A percentile compares a stretch with the other conserved stretches of the same genome.
Conservation (phyloP, 2,113 vertebrate species). For the Asarcornis scutulata region DNA sequence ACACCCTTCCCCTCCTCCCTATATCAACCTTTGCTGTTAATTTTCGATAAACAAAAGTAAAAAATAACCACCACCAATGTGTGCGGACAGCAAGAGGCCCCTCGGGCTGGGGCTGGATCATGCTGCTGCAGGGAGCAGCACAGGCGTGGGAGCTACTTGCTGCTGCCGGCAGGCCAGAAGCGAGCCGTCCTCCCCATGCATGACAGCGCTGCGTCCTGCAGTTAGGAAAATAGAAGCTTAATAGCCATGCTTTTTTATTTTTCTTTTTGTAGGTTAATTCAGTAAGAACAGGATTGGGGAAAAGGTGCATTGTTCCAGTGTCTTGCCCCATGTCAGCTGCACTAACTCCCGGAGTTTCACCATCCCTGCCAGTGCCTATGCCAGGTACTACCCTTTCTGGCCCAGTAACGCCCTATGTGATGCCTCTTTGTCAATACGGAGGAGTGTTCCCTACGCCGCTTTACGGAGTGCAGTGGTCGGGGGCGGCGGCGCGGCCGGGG, state of each 20-base stretch:
- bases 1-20: not conserved
- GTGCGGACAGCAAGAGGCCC: not conserved
- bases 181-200: not conserved
- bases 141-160: no score
- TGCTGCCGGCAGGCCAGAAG: not conserved
- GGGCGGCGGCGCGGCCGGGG: constrained; percentile 63
- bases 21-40: not conserved
- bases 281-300: constrained; percentile 71
- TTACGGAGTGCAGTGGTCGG: constrained; percentile 81
- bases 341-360: constrained; percentile 69
- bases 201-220: rapidly evolving
- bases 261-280: constrained; percentile 72
- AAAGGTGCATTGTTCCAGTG: constrained; percentile 74
- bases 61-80: no score
- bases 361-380: constrained; percentile 68
- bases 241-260: constrained; percentile 48
- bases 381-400: constrained; percentile 72
- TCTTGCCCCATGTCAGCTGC: constrained; percentile 79
- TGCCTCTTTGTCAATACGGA: constrained; percentile 77
- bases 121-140: not conserved
- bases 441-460: constrained; percentile 75
- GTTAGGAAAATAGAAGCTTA: not conserved
- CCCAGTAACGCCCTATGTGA: constrained; percentile 69
- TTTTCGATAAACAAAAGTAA: not conserved
- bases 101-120: rapidly evolving